Evolutionary conservation across 2,797 vertebrate species (phyloP), one percentile per base, ranked within the genome.

Genomic region (Melanotaenia trifasciata): DNA sequence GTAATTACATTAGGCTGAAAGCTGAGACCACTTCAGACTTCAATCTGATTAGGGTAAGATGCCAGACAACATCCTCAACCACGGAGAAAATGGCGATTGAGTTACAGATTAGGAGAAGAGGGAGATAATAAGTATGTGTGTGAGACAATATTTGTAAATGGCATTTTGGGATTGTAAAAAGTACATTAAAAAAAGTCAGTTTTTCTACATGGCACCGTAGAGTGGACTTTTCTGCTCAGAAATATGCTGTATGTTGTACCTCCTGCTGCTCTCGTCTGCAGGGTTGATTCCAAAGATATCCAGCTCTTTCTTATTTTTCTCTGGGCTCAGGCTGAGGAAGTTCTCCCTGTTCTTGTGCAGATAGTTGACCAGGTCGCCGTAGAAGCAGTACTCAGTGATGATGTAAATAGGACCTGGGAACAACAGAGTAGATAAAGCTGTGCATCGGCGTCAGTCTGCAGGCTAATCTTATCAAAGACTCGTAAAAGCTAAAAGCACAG

Each of bases 311-410:
- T 98, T 98, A 26, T 89, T 90, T 74, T 99, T 99, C 85, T 99
- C 98, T 0, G 96, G 94, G 60, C 95, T 95, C 40, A 89, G 92
- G 84, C 90, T 97, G 71, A 98, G 90, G 92, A 99, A 99, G 80
- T 91, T 97, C 77, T 99, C 98, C 70, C 98, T 94, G 71, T 99
- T 99, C 91, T 99, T 99, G 91, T 99, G 98, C 71, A 99, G 87
- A 86, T 99, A 98, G 94, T 99, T 99, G 83, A 99, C 98, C 92
- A 99, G 92, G 88, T 99, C 98, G 6, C 98, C 98, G n/a, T 99
- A 97, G 94, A 99, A 98, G 84, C 98, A 99, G 84, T 99, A 99
- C 92, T 99, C 98, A 0, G 98, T 99, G 90, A 99, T 99, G 73
- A 99, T 99, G 86, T 99, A 98, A 92, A 98, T 99, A 30, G 98